These are phyloP conservation scores for Mobula birostris DNA, from an alignment of 2,113 vertebrate genomes.

Conservation along the genomic window DNA sequence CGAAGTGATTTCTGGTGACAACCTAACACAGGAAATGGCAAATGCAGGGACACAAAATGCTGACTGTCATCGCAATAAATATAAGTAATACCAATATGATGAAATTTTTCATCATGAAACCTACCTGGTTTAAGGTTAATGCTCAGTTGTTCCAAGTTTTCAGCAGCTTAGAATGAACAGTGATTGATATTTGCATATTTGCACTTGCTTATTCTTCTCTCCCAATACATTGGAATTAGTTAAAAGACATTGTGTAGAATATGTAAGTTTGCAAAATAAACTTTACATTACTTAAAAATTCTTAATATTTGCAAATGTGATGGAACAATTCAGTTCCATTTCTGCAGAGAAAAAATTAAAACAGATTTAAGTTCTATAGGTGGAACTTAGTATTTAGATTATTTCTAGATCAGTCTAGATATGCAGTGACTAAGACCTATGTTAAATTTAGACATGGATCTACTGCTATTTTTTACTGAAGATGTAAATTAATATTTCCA, in stretches of 20 bases:
- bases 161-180: constrained; percentile 13
- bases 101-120: neutral
- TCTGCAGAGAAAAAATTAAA: constrained; percentile 3
- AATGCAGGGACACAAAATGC: constrained; percentile 46
- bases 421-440: neutral
- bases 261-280: neutral
- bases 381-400: neutral
- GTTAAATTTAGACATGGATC: neutral
- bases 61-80: constrained; percentile 16
- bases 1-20: constrained; percentile 55
- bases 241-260: neutral
- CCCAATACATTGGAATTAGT: neutral
- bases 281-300: neutral
- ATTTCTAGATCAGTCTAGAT: neutral
- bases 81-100: neutral
- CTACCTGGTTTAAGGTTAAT: neutral
- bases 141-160: neutral
- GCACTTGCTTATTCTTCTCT: constrained; percentile 9
- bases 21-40: constrained; percentile 48
- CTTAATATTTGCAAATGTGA: neutral
- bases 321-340: neutral
- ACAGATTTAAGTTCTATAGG: neutral
- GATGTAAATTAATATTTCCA: neutral
- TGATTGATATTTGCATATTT: constrained; percentile 10
- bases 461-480: neutral